A percentile compares a stretch with the other conserved stretches of the same genome.
phyloP scores from a whole-genome alignment of 2,797 vertebrate species.

The Gymnoscopelus braueri region DNA sequence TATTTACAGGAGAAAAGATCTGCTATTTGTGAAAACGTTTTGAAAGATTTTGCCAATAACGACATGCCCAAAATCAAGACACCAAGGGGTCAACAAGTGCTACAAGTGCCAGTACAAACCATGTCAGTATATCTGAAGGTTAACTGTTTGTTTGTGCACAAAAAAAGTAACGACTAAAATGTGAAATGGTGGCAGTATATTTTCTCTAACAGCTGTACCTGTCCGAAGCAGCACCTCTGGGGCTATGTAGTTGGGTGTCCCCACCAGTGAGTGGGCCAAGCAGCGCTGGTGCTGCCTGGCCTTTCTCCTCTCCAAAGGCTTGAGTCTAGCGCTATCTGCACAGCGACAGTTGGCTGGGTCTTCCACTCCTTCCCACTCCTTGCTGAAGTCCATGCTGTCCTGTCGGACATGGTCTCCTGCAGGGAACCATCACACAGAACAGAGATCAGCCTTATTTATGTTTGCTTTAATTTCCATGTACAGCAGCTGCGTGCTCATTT shows the following conservation, averaged over 20 bases:
- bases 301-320: constrained; percentile 93
- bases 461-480: no score
- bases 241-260: constrained; percentile 97
- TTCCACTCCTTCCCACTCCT: constrained; percentile 86
- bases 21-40: no score
- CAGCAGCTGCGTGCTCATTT: no score
- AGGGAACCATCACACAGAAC: neutral
- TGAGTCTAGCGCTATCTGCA: constrained; percentile 92
- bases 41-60: no score
- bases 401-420: constrained; percentile 94
- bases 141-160: no score
- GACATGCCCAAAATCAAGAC: no score
- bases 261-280: constrained; percentile 95
- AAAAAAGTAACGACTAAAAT: no score
- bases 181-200: no score
- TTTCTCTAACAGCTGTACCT: constrained; percentile 74
- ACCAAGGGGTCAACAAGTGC: no score
- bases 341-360: constrained; percentile 92
- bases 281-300: constrained; percentile 96
- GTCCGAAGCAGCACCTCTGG: constrained; percentile 94
- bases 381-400: constrained; percentile 99
- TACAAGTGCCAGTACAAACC: no score
- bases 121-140: no score
- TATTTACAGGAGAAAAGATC: no score
- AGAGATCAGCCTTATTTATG: neutral